Percentiles rank a stretch among this genome's conserved stretches.
Conservation (phyloP, 1,140 invertebrate genomes). For the Pentalonia nigronervosa region DNA sequence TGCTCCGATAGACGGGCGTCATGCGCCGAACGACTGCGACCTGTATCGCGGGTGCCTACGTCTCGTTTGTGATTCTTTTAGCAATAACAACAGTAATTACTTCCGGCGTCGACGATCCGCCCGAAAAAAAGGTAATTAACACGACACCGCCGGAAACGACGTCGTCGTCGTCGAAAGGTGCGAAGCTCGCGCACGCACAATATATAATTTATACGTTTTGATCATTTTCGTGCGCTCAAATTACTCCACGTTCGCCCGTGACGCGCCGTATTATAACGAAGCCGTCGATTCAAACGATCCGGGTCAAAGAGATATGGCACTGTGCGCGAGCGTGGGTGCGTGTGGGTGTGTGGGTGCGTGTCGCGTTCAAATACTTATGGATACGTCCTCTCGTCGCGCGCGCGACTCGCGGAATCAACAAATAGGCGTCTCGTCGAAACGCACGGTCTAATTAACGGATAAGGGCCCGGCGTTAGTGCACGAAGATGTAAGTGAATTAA, state of each 20-base stretch:
- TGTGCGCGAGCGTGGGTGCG: background rate
- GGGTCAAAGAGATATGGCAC: constrained; percentile 2
- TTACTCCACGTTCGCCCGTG: background rate
- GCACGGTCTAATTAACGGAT: constrained; percentile 17
- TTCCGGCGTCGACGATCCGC: background rate
- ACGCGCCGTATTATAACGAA: background rate
- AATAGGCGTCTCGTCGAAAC: constrained; percentile 21
- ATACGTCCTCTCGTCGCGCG: background rate
- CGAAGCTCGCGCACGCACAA: background rate
- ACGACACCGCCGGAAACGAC: background rate
- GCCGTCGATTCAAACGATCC: constrained; percentile 22
- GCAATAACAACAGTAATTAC: background rate
- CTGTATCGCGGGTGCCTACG: background rate
- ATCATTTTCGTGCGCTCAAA: background rate
- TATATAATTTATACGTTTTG: background rate
- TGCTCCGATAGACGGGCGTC: background rate
- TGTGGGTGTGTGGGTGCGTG: background rate
- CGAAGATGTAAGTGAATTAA: constrained; percentile 43
- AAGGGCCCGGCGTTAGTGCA: background rate
- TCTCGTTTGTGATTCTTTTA: background rate
- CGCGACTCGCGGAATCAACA: constrained; percentile 7
- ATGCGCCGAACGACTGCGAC: background rate
- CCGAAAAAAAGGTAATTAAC: background rate
- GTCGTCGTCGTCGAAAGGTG: background rate
- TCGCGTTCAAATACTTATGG: background rate